Percentiles rank a stretch among this genome's conserved stretches.
Evolutionary conservation across 1,140 invertebrate genomes (phyloP).

Genomic region (Drosophila pandora): DNA sequence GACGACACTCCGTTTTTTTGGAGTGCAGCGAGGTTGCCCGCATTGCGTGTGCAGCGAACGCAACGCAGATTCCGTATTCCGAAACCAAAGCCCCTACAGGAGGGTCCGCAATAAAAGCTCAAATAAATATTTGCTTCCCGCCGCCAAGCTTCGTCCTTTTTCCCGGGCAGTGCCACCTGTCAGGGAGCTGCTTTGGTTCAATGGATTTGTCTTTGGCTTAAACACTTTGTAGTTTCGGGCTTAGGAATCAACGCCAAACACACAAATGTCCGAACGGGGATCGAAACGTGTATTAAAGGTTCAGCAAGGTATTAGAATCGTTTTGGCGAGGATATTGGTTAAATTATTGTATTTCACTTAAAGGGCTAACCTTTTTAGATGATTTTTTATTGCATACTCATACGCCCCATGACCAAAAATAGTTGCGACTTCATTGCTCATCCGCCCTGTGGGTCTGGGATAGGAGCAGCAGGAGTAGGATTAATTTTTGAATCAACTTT

Average conservation of each 20-base stretch:
- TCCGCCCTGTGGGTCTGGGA: too few relatives aligned
- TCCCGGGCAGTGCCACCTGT: slow-evolving; percentile 27
- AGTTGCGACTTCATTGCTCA: too few relatives aligned
- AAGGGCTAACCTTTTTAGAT: too few relatives aligned
- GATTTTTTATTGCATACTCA: too few relatives aligned
- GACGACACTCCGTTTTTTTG: not conserved
- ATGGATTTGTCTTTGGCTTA: slow-evolving; percentile 51
- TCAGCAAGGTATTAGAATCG: not conserved
- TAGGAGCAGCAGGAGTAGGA: too few relatives aligned
- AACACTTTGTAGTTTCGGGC: slow-evolving; percentile 49
- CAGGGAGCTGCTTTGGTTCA: slow-evolving; percentile 35
- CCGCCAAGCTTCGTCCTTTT: not conserved
- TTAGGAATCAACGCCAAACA: slow-evolving; percentile 37
- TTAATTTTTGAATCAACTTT: too few relatives aligned
- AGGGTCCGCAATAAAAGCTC: slow-evolving; percentile 60
- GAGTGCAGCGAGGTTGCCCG: slow-evolving; percentile 49
- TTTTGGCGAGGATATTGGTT: not conserved
- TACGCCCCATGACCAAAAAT: too few relatives aligned
- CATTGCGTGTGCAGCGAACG: slow-evolving; percentile 65
- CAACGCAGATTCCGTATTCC: slow-evolving; percentile 24
- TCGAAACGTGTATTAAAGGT: slow-evolving; percentile 10
- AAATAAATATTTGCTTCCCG: slow-evolving; percentile 65
- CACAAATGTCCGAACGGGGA: slow-evolving; percentile 31
- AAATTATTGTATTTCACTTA: not conserved
- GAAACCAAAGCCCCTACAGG: slow-evolving; percentile 29